Evolutionary conservation across 2,113 vertebrate genomes (phyloP).

Genomic region (Sapajus apella): DNA sequence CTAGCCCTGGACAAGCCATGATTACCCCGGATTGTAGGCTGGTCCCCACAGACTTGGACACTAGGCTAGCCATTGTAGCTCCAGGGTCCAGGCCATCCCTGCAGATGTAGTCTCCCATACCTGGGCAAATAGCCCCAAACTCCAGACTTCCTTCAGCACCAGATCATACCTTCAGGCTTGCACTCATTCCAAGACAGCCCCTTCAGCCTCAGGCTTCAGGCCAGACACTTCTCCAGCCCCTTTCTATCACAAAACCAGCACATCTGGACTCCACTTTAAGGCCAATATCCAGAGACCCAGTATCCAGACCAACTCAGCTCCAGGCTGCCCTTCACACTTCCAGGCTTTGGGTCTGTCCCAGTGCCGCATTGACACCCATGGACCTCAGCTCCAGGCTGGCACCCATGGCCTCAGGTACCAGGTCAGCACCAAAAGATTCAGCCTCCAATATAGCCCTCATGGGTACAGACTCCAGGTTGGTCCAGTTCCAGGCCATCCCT

Average conservation of each 20-base stretch:
- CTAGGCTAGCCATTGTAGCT: neutral
- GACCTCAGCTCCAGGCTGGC: neutral
- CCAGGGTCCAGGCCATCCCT: neutral
- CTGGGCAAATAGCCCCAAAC: neutral
- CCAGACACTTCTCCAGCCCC: neutral
- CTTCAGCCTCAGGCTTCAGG: neutral
- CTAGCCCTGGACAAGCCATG: neutral
- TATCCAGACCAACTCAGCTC: neutral
- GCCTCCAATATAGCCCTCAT: neutral
- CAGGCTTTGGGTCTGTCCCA: neutral
- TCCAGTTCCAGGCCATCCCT: neutral
- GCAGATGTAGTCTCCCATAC: too few relatives aligned
- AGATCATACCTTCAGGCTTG: neutral
- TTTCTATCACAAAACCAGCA: neutral
- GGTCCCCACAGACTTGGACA: neutral
- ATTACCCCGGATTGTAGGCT: neutral
- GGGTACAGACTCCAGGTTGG: neutral
- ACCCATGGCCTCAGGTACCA: neutral
- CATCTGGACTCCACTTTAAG: neutral
- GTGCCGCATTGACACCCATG: neutral
- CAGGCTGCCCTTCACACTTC: neutral
- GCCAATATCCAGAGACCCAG: neutral
- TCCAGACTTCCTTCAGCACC: neutral
- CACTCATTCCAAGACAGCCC: neutral
- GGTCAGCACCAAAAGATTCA: neutral